Evolutionary conservation across 2,888 invertebrate species (phyloP).

Genomic region (Habrosyne pyritoides): DNA sequence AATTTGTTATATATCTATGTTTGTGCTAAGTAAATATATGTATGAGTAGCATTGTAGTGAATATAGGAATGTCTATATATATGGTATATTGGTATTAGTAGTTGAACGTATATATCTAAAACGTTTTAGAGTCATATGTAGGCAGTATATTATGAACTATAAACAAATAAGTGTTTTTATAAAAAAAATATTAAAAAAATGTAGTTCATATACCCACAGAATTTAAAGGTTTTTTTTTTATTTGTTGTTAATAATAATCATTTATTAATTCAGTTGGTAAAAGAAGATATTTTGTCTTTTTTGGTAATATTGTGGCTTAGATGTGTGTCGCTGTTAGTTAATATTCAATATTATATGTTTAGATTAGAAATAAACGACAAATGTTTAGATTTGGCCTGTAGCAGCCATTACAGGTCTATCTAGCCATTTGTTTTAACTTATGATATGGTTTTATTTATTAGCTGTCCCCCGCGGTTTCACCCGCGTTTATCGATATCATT

Average conservation of each 20-base stretch:
- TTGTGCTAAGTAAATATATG: background rate
- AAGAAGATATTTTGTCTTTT: constrained; percentile 11
- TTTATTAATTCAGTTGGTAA: constrained; percentile 23
- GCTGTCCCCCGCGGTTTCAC: too few relatives aligned
- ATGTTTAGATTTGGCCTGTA: constrained; percentile 65
- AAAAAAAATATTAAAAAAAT: constrained; percentile 59
- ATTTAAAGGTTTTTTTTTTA: constrained; percentile 28
- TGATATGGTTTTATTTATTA: constrained; percentile 43
- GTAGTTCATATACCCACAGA: constrained; percentile 77
- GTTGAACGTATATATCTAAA: background rate
- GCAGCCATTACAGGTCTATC: constrained; percentile 76
- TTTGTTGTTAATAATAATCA: constrained; percentile 29
- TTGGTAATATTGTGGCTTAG: constrained; percentile 28
- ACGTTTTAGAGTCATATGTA: background rate
- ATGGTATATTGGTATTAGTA: background rate
- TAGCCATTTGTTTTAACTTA: constrained; percentile 62
- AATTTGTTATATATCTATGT: background rate
- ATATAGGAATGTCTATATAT: background rate
- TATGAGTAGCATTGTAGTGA: background rate
- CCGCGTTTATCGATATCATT: too few relatives aligned
- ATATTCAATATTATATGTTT: constrained; percentile 30
- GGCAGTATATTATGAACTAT: background rate
- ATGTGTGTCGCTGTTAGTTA: constrained; percentile 36
- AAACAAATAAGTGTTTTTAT: constrained; percentile 66
- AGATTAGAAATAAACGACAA: constrained; percentile 54